Conservation (phyloP, 2,797 vertebrate genomes). For the Nyctibius grandis region DNA sequence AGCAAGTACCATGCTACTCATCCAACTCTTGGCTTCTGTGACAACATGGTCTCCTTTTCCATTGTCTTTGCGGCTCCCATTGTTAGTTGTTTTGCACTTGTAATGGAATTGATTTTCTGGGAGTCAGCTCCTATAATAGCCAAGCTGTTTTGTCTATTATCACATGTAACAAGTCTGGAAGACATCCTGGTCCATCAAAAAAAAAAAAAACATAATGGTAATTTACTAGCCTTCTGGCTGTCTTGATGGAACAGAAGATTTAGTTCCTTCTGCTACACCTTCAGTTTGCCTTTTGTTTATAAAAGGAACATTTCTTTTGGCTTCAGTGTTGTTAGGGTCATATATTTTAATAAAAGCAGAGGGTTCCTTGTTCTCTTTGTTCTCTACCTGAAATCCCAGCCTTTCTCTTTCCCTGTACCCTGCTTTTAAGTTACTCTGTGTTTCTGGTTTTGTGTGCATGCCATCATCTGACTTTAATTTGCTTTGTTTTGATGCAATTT, state of each 20-base stretch:
- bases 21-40: background rate
- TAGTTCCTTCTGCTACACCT: background rate
- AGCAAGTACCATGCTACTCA: background rate
- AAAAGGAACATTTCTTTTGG: background rate
- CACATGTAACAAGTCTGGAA: background rate
- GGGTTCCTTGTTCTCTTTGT: background rate
- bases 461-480: background rate
- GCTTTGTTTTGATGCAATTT: background rate
- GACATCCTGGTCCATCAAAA: background rate
- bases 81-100: background rate
- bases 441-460: background rate
- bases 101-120: background rate
- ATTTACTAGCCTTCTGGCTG: background rate
- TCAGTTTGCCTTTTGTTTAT: background rate
- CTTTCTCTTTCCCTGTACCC: background rate
- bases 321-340: background rate
- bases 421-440: background rate
- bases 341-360: background rate
- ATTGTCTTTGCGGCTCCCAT: background rate
- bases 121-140: background rate
- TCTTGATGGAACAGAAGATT: background rate
- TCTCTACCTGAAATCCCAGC: background rate
- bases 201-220: background rate
- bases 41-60: background rate
- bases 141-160: background rate